These are phyloP conservation scores for Sphenodon punctatus DNA, from an alignment of 2,797 vertebrate species.

Conservation along the genomic window DNA sequence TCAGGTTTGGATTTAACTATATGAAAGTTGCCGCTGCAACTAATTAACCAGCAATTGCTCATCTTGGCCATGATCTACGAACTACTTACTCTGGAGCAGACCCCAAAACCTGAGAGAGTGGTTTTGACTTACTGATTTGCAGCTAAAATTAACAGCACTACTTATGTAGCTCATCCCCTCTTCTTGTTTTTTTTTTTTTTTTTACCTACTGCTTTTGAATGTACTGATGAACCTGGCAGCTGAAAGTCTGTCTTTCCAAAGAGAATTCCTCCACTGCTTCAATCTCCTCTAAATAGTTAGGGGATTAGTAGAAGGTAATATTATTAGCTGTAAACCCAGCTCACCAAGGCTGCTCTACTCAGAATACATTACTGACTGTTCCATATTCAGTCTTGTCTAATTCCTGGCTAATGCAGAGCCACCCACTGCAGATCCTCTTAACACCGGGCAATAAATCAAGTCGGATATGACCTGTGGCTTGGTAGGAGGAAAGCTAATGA, in stretches of 20 bases:
- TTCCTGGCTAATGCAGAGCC: not conserved
- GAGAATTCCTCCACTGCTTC: constrained; percentile 6
- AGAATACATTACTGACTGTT: not conserved
- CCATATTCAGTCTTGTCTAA: not conserved
- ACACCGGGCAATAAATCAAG: rapidly evolving
- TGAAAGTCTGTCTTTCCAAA: not conserved
- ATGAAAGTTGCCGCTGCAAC: not conserved
- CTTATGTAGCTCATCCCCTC: not conserved
- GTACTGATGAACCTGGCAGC: not conserved
- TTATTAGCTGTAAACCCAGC: constrained; percentile 15
- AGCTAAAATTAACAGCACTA: not conserved
- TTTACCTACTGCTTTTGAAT: not conserved
- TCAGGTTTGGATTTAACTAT: not conserved
- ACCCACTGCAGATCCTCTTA: not conserved
- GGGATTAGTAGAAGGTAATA: constrained; percentile 1
- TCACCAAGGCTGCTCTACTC: not conserved
- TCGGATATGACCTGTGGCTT: rapidly evolving
- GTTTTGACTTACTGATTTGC: not conserved
- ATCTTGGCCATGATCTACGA: too few species aligned
- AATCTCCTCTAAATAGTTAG: rapidly evolving
- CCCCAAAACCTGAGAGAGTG: too few species aligned
- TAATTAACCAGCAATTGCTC: not conserved
- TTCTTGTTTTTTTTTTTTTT: constrained; percentile 23
- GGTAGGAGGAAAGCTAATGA: rapidly evolving
- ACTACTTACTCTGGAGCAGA: not conserved